Base-by-base conservation (phyloP, 2,797 vertebrate genomes). In the Cyprinella venusta region DNA sequence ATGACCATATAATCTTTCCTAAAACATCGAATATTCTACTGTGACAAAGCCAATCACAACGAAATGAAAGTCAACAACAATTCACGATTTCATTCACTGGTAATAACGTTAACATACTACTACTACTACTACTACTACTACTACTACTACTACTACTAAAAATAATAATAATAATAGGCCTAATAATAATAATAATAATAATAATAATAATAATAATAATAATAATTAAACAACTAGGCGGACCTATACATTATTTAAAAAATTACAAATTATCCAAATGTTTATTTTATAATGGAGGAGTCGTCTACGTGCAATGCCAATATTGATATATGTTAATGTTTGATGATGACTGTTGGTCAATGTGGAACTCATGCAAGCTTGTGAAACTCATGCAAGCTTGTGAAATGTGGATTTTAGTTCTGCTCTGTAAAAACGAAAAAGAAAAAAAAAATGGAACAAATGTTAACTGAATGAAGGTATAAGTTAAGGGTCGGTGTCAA, bases 331-430 rank as follows among this genome's bases (percentile, higher is more conserved):
- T 63, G 1, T 15, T 24, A 7, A 24, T 24, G 2, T 63, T 63
- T 24, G 48, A 72, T 48, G 36, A 13, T 16, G 13, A 45, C 13
- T 4, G 36, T 7, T 48, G 38, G 12, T 26, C 50, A 33, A n/a
- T 10, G 7, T 70, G 36, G 6, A 69, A 63, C 24, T 30, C 30
- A 30, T 30, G n/a, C n/a, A n/a, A n/a, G n/a, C n/a, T n/a, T n/a
- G n/a, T n/a, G n/a, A 36, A 10, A 33, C 54, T 50, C 56, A 63
- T 4, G 26, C 26, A 13, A 64, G 21, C 8, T 16, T 81, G 19
- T 63, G 12, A 72, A 81, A 61, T 72, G 40, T 64, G 54, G 19
- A 61, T 63, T 48, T 48, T 81, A 16, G 42, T 50, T 81, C 13
- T 72, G 9, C 54, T 24, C 52, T 16, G 19, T 12, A 19, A 45